Base-by-base conservation (phyloP, 2,113 vertebrate species). In the Elachura formosa region DNA sequence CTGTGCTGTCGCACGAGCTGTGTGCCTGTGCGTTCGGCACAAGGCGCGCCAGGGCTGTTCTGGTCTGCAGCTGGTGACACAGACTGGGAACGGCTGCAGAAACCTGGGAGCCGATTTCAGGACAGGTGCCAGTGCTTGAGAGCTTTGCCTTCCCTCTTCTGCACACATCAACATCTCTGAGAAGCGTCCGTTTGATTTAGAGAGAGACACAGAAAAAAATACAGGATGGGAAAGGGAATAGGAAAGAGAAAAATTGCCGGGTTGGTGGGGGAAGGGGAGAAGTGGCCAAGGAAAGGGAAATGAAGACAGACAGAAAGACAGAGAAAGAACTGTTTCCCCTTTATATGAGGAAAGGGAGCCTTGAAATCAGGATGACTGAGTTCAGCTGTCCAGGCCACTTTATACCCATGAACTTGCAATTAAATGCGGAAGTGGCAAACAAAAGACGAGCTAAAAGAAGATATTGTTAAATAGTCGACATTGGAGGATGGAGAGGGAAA, bases 371-470 rank as follows among this genome's bases (percentile, higher is more conserved):
- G 77, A 92, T 93, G 68, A 76, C 94, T 93, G 84, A 83, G 97
- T 98, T 98, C 98, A 98, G 97, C 97, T 98, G 97, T 97, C 96
- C 96, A 96, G 98, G 97, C 97, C 91, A 91, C 98, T 98, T 98
- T 98, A 98, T 98, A 98, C 97, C 98, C 97, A 93, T 98, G 97
- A 98, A 98, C 98, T 98, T 97, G 98, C 97, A 98, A 98, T 98
- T 98, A 98, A 98, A 98, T 98, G 98, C 97, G 98, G 99, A 99
- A 99, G 98, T 98, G 96, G 94, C 97, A 94, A 98, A 98, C 97
- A 97, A 98, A 97, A 96, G 96, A 87, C 62, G n/a, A 89, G 94
- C 97, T 98, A 96, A 98, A 98, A 98, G 98, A 97, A 95, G 97
- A 98, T 98, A 98, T 99, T 99, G 98, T 99, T 98, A 88, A 94